These are phyloP conservation scores for Myripristis murdjan DNA, from an alignment of 2,797 vertebrate genomes.

Conservation along the genomic window DNA sequence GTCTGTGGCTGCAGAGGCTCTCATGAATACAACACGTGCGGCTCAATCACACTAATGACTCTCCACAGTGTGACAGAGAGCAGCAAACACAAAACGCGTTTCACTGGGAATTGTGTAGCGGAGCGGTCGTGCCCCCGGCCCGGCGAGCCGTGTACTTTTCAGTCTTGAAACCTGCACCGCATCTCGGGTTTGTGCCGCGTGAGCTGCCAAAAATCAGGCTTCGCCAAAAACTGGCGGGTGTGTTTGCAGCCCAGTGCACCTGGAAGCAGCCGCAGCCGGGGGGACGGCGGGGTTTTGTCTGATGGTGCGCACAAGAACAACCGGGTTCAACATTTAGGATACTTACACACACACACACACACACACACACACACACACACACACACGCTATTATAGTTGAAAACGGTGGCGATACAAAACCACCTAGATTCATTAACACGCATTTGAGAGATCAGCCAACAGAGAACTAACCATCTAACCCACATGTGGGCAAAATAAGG, in stretches of 20 bases:
- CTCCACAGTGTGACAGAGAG: not conserved
- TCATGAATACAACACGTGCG: conserved; percentile 1
- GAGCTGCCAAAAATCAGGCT: conserved; percentile 16
- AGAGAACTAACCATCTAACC: too few species aligned
- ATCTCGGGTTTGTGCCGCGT: not conserved
- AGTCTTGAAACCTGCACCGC: conserved; percentile 4
- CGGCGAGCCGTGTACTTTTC: not conserved
- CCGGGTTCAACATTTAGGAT: too few species aligned
- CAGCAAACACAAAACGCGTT: not conserved
- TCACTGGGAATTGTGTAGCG: not conserved
- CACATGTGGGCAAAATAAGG: too few species aligned
- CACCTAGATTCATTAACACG: too few species aligned
- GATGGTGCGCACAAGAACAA: too few species aligned
- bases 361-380: too few species aligned
- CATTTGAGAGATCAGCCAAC: too few species aligned
- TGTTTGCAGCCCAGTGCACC: not conserved
- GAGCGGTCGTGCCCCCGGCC: not conserved
- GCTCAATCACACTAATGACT: not conserved
- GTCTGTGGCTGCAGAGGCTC: not conserved
- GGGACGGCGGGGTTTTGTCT: conserved; percentile 45
- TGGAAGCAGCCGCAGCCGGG: conserved; percentile 3
- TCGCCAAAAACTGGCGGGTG: conserved; percentile 23
- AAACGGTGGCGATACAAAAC: too few species aligned
- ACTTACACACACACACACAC: too few species aligned
- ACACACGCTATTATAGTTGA: too few species aligned